phyloP scores from a whole-genome alignment of 30 jellyfish, hydroid and myxozoan species.

The Pelagia noctiluca region DNA sequence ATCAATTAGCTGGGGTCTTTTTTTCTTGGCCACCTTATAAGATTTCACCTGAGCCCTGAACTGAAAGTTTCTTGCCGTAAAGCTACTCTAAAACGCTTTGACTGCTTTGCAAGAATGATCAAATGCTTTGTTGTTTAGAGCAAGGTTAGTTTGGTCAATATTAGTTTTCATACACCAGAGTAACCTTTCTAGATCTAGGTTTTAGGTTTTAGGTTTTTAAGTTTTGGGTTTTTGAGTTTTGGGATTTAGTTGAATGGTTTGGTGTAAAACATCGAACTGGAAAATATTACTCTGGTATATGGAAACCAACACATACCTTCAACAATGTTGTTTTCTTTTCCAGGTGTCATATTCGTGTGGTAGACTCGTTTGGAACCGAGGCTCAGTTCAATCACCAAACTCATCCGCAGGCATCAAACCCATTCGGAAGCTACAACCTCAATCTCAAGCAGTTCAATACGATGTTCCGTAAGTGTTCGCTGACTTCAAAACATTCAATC shows the following conservation, averaged over 20 bases:
- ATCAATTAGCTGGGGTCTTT: too few species aligned
- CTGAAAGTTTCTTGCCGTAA: too few species aligned
- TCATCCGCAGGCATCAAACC: constrained; percentile 38
- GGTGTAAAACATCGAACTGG: not conserved
- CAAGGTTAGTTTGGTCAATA: constrained; percentile 4
- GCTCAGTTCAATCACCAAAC: constrained; percentile 88
- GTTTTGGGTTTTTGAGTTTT: constrained; percentile 4
- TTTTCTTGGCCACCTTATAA: too few species aligned
- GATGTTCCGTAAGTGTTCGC: constrained; percentile 99
- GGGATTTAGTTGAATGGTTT: constrained; percentile 14
- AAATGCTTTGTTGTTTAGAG: too few species aligned
- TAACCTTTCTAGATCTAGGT: not conserved
- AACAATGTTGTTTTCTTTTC: too few species aligned
- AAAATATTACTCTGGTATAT: too few species aligned
- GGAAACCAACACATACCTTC: too few species aligned
- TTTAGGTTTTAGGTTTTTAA: too few species aligned
- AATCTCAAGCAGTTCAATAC: constrained; percentile 91
- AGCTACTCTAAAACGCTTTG: too few species aligned
- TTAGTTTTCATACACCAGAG: not conserved
- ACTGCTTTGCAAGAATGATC: too few species aligned
- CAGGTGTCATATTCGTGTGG: constrained; percentile 92
- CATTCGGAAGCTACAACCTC: constrained; percentile 69
- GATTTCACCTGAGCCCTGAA: too few species aligned
- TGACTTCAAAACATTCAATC: too few species aligned
- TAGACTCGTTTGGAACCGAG: constrained; percentile 99